Evolutionary conservation across 2,888 invertebrate genomes (phyloP).

Genomic region (Alsophila aescularia): DNA sequence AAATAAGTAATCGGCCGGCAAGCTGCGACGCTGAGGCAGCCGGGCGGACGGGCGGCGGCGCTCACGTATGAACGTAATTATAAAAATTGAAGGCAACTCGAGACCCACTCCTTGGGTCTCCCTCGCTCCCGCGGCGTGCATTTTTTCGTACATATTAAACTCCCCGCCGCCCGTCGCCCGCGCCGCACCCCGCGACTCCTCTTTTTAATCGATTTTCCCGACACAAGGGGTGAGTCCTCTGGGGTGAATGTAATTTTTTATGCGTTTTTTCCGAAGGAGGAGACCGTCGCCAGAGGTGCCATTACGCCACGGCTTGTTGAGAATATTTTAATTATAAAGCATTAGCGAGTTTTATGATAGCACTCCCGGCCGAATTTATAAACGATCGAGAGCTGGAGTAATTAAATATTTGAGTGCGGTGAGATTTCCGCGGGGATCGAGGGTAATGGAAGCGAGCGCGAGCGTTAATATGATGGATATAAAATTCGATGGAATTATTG

Average conservation of each 20-base stretch:
- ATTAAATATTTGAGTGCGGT: slow-evolving; percentile 84
- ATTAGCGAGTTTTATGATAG: slow-evolving; percentile 85
- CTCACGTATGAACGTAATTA: slow-evolving; percentile 87
- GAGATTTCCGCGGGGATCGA: slow-evolving; percentile 81
- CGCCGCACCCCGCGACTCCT: slow-evolving; percentile 76
- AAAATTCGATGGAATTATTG: slow-evolving; percentile 82
- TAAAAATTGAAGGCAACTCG: slow-evolving; percentile 83
- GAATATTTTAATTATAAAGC: slow-evolving; percentile 86
- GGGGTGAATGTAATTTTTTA: slow-evolving; percentile 86
- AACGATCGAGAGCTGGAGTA: slow-evolving; percentile 82
- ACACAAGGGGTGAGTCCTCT: slow-evolving; percentile 85
- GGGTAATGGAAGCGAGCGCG: slow-evolving; percentile 72
- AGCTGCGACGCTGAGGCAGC: slow-evolving; percentile 43
- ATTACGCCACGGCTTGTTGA: slow-evolving; percentile 85
- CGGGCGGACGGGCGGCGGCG: slow-evolving; percentile 52
- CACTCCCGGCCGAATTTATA: slow-evolving; percentile 81
- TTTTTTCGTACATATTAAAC: slow-evolving; percentile 85
- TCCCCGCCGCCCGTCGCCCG: slow-evolving; percentile 68
- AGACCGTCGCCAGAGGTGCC: slow-evolving; percentile 83
- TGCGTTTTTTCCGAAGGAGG: slow-evolving; percentile 81
- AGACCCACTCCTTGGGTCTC: slow-evolving; percentile 72
- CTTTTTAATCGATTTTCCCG: slow-evolving; percentile 85
- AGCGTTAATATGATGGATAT: slow-evolving; percentile 78
- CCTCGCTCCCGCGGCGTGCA: slow-evolving; percentile 81
- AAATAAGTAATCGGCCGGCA: slow-evolving; percentile 64